These are phyloP conservation scores for Drosophila prolongata DNA, from an alignment of 2,888 invertebrate species.

Conservation along the genomic window DNA sequence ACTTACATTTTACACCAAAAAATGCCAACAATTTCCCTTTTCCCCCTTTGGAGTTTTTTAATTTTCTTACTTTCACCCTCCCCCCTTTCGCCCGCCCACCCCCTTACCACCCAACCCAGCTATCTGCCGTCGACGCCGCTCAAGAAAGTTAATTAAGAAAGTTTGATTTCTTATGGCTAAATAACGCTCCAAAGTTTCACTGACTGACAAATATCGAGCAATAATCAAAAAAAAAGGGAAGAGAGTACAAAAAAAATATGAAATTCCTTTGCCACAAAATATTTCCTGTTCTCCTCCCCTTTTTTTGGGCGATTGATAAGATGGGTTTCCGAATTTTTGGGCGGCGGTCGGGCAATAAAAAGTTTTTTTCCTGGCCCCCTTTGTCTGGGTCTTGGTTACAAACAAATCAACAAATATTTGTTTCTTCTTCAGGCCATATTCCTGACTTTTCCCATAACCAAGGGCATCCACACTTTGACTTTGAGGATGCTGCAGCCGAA, in stretches of 20 bases:
- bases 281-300: constrained; percentile 15
- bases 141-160: constrained; percentile 77
- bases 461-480: constrained; percentile 27
- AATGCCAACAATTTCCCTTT: constrained; percentile 4
- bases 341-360: constrained; percentile 60
- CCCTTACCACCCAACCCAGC: constrained; percentile 2
- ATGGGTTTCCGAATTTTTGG: background rate
- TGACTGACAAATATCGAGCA: constrained; percentile 77
- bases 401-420: constrained; percentile 70
- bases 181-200: constrained; percentile 76
- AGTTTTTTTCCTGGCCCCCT: constrained; percentile 53
- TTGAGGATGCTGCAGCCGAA: constrained; percentile 15
- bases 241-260: constrained; percentile 44
- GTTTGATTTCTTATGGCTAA: constrained; percentile 79
- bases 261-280: constrained; percentile 52
- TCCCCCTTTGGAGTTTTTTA: constrained; percentile 14
- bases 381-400: constrained; percentile 57
- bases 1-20: constrained; percentile 15
- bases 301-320: constrained; percentile 54
- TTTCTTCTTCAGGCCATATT: constrained; percentile 38
- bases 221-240: constrained; percentile 64
- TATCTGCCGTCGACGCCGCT: constrained; percentile 47
- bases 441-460: constrained; percentile 13
- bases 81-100: constrained; percentile 1
- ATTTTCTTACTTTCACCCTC: constrained; percentile 13